Evolutionary conservation across 2,113 vertebrate genomes (phyloP).

Genomic region (Syrrhaptes paradoxus): DNA sequence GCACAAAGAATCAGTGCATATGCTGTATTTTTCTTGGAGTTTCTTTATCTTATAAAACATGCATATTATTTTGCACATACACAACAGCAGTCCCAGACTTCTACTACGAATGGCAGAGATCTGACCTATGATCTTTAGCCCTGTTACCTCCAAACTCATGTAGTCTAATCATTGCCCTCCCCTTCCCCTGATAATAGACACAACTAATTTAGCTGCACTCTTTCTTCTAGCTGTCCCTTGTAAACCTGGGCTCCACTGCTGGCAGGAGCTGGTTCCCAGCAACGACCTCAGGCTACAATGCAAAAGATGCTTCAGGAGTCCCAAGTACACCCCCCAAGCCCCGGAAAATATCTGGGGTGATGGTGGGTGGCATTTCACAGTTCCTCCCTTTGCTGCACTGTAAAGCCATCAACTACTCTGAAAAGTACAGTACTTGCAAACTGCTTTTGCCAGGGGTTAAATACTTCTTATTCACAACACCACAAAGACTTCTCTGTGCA

Average conservation of each 20-base stretch:
- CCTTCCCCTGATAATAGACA: background rate
- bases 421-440: background rate
- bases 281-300: background rate
- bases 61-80: background rate
- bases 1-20: background rate
- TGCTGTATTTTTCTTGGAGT: background rate
- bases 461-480: background rate
- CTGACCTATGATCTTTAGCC: background rate
- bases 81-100: background rate
- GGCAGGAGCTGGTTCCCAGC: background rate
- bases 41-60: background rate
- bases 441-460: background rate
- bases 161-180: background rate
- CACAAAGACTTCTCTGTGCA: background rate
- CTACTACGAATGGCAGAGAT: background rate
- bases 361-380: background rate
- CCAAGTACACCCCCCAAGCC: background rate
- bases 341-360: background rate
- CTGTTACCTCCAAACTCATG: background rate
- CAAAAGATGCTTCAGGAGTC: background rate
- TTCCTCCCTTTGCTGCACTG: background rate
- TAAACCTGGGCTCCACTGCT: fast-evolving
- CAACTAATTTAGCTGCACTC: background rate
- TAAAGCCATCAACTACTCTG: background rate
- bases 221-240: background rate